Percentiles rank a stretch among this genome's conserved stretches.
Conservation (phyloP, 2,113 vertebrate genomes). For the Vidua macroura region DNA sequence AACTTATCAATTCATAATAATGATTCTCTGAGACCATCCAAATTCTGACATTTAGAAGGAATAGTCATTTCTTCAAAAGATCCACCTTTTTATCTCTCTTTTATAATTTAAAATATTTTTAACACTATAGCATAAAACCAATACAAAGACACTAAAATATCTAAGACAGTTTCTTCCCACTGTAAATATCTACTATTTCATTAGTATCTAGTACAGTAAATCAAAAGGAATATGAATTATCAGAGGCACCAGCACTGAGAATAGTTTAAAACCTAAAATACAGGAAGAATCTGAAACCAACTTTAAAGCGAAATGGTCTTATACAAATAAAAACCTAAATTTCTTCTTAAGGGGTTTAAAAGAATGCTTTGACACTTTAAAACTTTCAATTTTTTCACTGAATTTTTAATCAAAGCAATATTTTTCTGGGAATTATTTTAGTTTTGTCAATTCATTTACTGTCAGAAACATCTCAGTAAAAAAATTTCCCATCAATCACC, state of each 20-base stretch:
- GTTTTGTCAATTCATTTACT: neutral
- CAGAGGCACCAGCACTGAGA: neutral
- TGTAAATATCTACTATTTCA: neutral
- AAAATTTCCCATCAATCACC: neutral
- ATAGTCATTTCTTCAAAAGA: neutral
- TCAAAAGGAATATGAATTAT: neutral
- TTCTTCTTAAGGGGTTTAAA: neutral
- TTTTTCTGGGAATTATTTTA: neutral
- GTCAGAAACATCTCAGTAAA: neutral
- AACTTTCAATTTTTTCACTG: neutral
- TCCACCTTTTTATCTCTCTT: neutral
- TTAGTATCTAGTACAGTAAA: neutral
- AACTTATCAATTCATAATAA: neutral
- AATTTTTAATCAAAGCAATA: neutral
- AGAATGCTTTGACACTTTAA: neutral
- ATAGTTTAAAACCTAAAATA: neutral
- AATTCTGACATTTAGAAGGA: neutral
- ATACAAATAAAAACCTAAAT: neutral
- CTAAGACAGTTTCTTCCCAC: neutral
- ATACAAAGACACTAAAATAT: neutral
- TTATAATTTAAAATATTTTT: neutral
- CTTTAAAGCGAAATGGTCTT: neutral
- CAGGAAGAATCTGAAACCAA: neutral
- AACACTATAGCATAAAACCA: neutral
- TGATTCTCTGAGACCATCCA: neutral